Base-by-base conservation (phyloP, 2,113 vertebrate genomes). In the Pipa parva region DNA sequence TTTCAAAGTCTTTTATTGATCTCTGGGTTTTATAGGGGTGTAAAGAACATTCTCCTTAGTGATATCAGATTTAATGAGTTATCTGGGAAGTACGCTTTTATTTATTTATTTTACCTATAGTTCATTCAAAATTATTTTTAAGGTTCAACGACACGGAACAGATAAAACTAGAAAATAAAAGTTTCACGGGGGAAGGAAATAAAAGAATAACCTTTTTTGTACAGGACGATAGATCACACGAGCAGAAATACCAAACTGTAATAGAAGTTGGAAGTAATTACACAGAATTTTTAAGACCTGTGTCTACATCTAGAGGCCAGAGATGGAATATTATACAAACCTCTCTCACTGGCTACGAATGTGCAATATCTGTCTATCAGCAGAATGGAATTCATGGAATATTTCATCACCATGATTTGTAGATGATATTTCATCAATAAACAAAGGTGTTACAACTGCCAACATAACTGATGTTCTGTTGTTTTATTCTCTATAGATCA, bases 51-150 rank as follows among this genome's bases (percentile, higher is more conserved):
- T 68, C 55, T 59, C 56, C 65, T 59, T 50, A 51, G 65, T 68
- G 65, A 68, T 68, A 68, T 68, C 65, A 68, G 56, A 68, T 68
- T 68, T 68, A 68, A 68, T 68, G 65, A 68, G 65, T n/a, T 45
- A 68, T 46, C 65, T 60, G 65, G 64, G 55, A 67, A 67, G 58
- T 57, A 46, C 55, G 26, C 28, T 59, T 54, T 11, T 26, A 6
- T 54, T 26, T 54, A 54, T 27, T 68, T 59, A 37, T 36, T 28
- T 50, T 50, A 24, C 10, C 36, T 45, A 24, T 22, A 17, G 29
- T 63, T 59, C 55, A 68, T 68, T 68, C n/a, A 59, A 37, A 49
- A 67, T 60, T 36, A 68, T 59, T 52, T 21, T 15, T 31, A 60
- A 27, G 15, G 20, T n/a, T 29, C 22, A 39, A 37, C 42, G 18